Conservation (phyloP, 2,113 vertebrate genomes). For the Chloebia gouldiae region DNA sequence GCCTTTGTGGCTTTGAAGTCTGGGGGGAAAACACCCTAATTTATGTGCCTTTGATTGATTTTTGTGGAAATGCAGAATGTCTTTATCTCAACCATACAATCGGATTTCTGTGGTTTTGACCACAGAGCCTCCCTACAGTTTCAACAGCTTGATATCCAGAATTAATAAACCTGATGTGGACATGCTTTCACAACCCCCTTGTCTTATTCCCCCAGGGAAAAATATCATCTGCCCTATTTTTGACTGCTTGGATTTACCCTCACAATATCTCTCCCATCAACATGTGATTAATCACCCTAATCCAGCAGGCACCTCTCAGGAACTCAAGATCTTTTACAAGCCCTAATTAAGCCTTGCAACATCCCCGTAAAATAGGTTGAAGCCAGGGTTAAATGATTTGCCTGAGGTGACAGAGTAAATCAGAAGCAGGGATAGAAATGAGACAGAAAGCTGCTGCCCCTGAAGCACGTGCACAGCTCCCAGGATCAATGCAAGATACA, state of each 20-base stretch:
- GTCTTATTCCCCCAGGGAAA: not conserved
- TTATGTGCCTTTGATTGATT: constrained; percentile 41
- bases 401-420: constrained; percentile 45
- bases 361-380: constrained; percentile 60
- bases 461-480: not conserved
- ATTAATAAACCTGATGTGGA: constrained; percentile 43
- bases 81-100: constrained; percentile 39
- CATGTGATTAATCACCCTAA: constrained; percentile 44
- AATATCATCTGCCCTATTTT: constrained; percentile 37
- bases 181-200: constrained; percentile 22
- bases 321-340: constrained; percentile 51
- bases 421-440: constrained; percentile 19
- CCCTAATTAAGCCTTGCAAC: constrained; percentile 57
- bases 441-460: not conserved
- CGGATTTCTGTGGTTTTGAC: constrained; percentile 51
- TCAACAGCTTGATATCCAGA: constrained; percentile 46
- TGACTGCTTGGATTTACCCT: constrained; percentile 34
- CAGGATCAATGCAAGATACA: not conserved
- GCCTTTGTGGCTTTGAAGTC: not conserved
- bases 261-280: constrained; percentile 28
- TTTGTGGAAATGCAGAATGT: constrained; percentile 7
- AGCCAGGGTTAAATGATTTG: constrained; percentile 55
- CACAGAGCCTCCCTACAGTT: constrained; percentile 26
- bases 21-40: not conserved
- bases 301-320: constrained; percentile 55